Conservation (phyloP, 2,888 invertebrate species). For the Netelia melanura region DNA sequence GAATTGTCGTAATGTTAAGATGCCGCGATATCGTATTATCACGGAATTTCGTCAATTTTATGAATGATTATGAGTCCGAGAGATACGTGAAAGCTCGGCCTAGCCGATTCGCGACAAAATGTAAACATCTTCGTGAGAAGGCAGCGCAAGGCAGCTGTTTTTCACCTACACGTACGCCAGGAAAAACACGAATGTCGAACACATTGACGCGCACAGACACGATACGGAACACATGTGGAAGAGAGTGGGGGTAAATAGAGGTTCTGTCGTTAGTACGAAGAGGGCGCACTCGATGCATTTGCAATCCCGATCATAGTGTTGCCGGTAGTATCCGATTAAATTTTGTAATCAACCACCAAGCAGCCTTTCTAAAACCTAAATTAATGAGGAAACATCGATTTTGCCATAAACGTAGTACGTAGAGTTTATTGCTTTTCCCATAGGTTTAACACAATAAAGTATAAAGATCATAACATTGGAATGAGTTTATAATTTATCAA, state of each 20-base stretch:
- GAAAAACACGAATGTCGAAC: background rate
- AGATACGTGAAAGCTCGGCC: constrained; percentile 61
- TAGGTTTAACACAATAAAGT: constrained; percentile 35
- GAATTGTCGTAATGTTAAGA: background rate
- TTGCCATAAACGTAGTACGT: background rate
- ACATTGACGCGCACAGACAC: background rate
- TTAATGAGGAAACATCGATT: background rate
- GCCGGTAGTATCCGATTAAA: too few species aligned
- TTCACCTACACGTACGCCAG: constrained; percentile 30
- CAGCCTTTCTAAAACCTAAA: background rate
- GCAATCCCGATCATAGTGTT: too few species aligned
- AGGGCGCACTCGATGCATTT: too few species aligned
- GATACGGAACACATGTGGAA: too few species aligned
- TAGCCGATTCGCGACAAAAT: constrained; percentile 59
- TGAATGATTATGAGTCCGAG: constrained; percentile 43
- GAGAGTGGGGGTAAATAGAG: too few species aligned
- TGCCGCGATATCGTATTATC: constrained; percentile 37
- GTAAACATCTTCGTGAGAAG: constrained; percentile 65
- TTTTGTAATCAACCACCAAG: too few species aligned
- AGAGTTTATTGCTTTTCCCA: constrained; percentile 14
- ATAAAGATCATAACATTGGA: constrained; percentile 45
- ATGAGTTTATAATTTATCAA: constrained; percentile 57
- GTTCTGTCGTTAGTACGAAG: too few species aligned
- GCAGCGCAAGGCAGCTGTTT: constrained; percentile 68
- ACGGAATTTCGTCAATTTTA: constrained; percentile 68